Evolutionary conservation across 2,797 vertebrate species (phyloP).

Genomic region (Neosilurus hyrtlii): DNA sequence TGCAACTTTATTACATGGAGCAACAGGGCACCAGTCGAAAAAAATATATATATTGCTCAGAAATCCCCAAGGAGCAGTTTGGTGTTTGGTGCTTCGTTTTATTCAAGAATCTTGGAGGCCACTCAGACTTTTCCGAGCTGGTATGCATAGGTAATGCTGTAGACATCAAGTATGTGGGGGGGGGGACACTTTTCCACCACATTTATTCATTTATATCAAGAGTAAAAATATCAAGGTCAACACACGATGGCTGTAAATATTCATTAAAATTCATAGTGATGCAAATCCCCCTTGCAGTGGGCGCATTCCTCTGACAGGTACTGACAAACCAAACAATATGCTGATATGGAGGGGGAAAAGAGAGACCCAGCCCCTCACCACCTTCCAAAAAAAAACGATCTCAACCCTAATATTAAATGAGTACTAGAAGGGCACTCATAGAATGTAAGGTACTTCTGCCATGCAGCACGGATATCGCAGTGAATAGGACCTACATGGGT

Average conservation of each 20-base stretch:
- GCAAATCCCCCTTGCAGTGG: slow-evolving; percentile 68
- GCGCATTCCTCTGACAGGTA: slow-evolving; percentile 67
- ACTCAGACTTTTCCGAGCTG: neutral
- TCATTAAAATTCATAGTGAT: slow-evolving; percentile 78
- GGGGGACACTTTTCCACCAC: slow-evolving; percentile 46
- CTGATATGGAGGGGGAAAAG: slow-evolving; percentile 7
- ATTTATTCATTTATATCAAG: slow-evolving; percentile 72
- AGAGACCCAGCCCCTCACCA: neutral
- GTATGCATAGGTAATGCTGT: slow-evolving; percentile 18
- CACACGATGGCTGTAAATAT: slow-evolving; percentile 62
- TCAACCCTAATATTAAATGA: slow-evolving; percentile 42
- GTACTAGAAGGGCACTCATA: neutral
- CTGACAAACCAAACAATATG: slow-evolving; percentile 64
- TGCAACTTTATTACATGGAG: slow-evolving; percentile 14
- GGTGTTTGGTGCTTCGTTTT: neutral
- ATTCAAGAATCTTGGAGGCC: neutral
- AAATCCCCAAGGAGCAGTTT: neutral
- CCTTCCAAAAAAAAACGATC: slow-evolving; percentile 5
- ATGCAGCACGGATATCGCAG: too few relatives aligned
- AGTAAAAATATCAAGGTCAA: slow-evolving; percentile 74
- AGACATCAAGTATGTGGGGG: slow-evolving; percentile 46
- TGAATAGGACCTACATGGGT: too few relatives aligned
- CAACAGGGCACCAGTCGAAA: neutral
- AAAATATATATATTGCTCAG: neutral
- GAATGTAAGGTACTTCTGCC: too few relatives aligned